phyloP scores from a whole-genome alignment of 2,113 vertebrate species.

The Spheniscus mendiculus region DNA sequence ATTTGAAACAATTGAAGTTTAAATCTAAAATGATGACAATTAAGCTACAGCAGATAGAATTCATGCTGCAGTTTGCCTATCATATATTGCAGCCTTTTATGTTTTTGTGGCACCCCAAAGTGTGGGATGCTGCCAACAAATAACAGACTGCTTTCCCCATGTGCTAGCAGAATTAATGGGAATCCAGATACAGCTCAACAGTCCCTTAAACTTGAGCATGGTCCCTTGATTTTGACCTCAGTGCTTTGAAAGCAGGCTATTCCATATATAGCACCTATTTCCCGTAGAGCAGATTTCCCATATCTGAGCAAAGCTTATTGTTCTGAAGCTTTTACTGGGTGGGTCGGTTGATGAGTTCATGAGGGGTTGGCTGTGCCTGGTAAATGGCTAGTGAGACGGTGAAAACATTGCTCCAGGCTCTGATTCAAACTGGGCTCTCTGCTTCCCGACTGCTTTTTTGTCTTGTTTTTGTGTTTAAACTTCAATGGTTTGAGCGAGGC shows the following conservation, averaged over 20 bases:
- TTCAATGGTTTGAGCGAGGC: background rate
- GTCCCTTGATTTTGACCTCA: background rate
- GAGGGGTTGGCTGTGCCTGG: background rate
- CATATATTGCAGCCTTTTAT: background rate
- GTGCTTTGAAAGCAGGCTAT: background rate
- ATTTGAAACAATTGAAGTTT: conserved; percentile 67
- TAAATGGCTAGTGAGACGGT: background rate
- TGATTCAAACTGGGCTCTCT: background rate
- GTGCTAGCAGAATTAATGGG: background rate
- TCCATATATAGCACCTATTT: background rate
- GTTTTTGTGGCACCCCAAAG: background rate
- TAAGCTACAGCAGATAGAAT: background rate
- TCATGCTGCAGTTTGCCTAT: background rate
- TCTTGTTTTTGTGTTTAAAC: conserved; percentile 57
- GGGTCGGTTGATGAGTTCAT: accelerated
- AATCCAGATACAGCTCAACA: background rate
- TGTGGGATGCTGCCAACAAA: background rate
- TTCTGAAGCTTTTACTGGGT: background rate
- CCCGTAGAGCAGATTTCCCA: background rate
- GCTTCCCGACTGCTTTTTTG: conserved; percentile 14
- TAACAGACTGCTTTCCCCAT: background rate
- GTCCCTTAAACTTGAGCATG: background rate
- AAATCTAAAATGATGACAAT: conserved; percentile 49
- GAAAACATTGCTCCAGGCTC: background rate
- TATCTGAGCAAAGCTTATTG: background rate